These are phyloP conservation scores for Panthera tigris DNA, from an alignment of 2,113 vertebrate species.

Conservation along the genomic window DNA sequence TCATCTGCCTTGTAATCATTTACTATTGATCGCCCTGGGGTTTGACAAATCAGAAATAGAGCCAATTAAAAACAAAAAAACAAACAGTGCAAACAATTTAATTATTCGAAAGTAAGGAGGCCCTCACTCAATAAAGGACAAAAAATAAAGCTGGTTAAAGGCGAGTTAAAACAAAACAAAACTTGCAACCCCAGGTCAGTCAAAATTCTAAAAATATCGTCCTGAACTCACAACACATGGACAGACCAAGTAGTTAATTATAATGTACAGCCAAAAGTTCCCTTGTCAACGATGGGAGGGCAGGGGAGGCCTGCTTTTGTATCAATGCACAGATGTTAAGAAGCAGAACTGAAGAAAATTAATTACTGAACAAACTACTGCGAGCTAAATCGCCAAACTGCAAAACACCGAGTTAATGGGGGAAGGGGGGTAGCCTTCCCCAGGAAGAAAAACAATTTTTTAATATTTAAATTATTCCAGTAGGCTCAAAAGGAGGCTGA, in stretches of 20 bases:
- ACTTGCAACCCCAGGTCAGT: background rate
- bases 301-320: background rate
- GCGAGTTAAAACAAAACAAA: background rate
- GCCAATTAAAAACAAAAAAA: slow-evolving; percentile 32
- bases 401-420: background rate
- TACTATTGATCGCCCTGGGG: background rate
- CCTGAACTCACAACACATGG: background rate
- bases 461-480: background rate
- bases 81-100: slow-evolving; percentile 8
- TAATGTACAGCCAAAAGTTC: slow-evolving; percentile 38
- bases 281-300: background rate
- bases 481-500: background rate
- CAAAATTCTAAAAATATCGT: slow-evolving; percentile 46
- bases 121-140: background rate
- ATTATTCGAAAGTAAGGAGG: slow-evolving; percentile 52
- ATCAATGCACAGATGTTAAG: background rate
- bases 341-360: background rate
- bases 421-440: background rate
- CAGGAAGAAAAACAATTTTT: background rate
- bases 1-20: slow-evolving; percentile 18
- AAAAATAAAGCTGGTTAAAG: slow-evolving; percentile 26
- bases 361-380: background rate
- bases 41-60: slow-evolving; percentile 38
- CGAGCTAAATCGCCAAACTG: background rate
- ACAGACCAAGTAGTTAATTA: background rate